These are phyloP conservation scores for Actinernus sp. DNA, from an alignment of 92 coral and sea anemone species.

Conservation along the genomic window DNA sequence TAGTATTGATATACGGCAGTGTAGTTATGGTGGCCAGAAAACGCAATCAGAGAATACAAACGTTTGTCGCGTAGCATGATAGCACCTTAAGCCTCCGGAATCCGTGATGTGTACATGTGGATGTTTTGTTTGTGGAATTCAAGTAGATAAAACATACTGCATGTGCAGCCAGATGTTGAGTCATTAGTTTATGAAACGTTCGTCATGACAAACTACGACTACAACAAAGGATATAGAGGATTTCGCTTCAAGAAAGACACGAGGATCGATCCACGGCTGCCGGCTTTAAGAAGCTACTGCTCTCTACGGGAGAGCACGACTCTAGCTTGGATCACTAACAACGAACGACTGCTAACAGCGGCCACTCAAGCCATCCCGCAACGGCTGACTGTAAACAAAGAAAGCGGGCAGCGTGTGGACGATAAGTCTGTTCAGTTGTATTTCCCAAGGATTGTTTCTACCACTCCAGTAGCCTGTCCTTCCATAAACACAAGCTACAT, in stretches of 20 bases:
- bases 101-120: too few species aligned
- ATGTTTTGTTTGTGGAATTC: too few species aligned
- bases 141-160: too few species aligned
- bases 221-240: slow-evolving; percentile 82
- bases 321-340: slow-evolving; percentile 45
- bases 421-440: slow-evolving; percentile 1
- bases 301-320: slow-evolving; percentile 45
- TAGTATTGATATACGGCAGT: too few species aligned
- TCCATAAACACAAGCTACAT: not conserved
- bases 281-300: slow-evolving; percentile 65
- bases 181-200: too few species aligned
- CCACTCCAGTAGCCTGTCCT: not conserved
- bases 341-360: slow-evolving; percentile 30
- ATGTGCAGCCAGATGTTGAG: too few species aligned
- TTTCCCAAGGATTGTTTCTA: slow-evolving; percentile 28
- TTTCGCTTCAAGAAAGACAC: slow-evolving; percentile 70
- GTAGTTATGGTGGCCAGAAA: too few species aligned
- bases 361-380: not conserved
- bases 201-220: slow-evolving; percentile 87
- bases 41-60: too few species aligned
- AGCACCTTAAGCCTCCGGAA: too few species aligned
- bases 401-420: not conserved
- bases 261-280: slow-evolving; percentile 55
- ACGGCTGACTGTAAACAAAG: not conserved
- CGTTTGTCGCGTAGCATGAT: too few species aligned